These are phyloP conservation scores for Mixornis gularis DNA, from an alignment of 2,113 vertebrate species.

Conservation along the genomic window DNA sequence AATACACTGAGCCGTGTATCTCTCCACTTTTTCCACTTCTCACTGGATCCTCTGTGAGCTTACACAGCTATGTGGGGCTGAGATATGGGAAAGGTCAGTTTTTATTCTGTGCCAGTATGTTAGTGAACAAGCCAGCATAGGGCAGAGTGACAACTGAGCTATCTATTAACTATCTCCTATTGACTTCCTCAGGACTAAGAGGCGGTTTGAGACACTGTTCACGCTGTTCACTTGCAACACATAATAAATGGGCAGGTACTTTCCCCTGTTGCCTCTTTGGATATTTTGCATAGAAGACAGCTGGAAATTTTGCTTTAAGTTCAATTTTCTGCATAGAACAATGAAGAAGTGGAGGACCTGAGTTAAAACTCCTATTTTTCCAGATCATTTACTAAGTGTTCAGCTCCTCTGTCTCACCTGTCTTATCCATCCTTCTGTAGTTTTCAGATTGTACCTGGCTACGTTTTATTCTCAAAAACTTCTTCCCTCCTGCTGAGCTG, in stretches of 20 bases:
- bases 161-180: background rate
- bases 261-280: background rate
- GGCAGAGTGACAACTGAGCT: background rate
- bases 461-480: background rate
- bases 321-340: background rate
- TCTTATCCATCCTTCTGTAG: background rate
- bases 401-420: background rate
- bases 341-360: background rate
- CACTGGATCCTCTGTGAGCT: background rate
- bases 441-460: background rate
- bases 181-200: background rate
- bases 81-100: background rate
- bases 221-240: background rate
- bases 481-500: background rate
- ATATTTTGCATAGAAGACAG: background rate
- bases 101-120: background rate
- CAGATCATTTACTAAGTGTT: background rate
- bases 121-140: background rate
- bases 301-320: background rate
- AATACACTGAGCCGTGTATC: accelerated
- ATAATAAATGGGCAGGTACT: background rate
- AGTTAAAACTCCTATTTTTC: background rate
- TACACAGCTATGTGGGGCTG: background rate
- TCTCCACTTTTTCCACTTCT: background rate
- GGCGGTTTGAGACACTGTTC: background rate